Evolutionary conservation across 2,113 vertebrate species (phyloP), one percentile per base, ranked within the genome.

Genomic region (Megaceryle torquata): DNA sequence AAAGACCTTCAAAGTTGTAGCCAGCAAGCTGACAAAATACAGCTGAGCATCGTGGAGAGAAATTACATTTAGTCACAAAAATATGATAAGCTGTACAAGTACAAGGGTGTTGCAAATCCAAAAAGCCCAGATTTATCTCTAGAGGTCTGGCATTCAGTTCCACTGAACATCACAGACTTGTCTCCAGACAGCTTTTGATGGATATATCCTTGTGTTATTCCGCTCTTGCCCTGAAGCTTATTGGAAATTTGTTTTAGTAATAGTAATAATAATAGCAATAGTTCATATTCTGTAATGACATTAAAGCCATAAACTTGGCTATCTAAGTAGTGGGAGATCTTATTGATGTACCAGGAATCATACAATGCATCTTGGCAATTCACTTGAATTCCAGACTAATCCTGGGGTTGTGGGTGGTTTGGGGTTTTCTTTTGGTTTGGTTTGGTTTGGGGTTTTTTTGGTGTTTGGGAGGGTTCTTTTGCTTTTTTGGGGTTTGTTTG

Each of bases 41-140:
- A 72, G 48, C 20, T 87, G 39, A 72, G 20, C 67, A 53, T 76
- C 71, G 39, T 35, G 56, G 33, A 71, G 61, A 54, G 19, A 94
- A 93, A 82, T n/a, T 59, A 79, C 87, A 60, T 89, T 78, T 75
- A 89, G 61, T 67, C 39, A 71, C 65, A 82, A 89, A 94, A 93
- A 89, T 53, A 51, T 57, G 3, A 83, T 75, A 89, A 85, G 20
- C 48, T 89, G 87, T 29, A 56, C 46, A 80, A 39, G n/a, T 37
- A 6, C 25, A 79, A 87, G 22, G 31, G 75, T 89, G 17, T 46
- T 87, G 39, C 53, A 68, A 71, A 82, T 28, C 67, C 51, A 85
- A 4, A 92, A 89, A 91, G 22, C 19, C 63, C 68, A 77, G 31
- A 28, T 78, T 20, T 50, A 33, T 81, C 37, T 87, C 48, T n/a